A percentile compares a stretch with the other conserved stretches of the same genome.
Conservation (phyloP, 2,797 vertebrate genomes). For the Bufotes viridis region DNA sequence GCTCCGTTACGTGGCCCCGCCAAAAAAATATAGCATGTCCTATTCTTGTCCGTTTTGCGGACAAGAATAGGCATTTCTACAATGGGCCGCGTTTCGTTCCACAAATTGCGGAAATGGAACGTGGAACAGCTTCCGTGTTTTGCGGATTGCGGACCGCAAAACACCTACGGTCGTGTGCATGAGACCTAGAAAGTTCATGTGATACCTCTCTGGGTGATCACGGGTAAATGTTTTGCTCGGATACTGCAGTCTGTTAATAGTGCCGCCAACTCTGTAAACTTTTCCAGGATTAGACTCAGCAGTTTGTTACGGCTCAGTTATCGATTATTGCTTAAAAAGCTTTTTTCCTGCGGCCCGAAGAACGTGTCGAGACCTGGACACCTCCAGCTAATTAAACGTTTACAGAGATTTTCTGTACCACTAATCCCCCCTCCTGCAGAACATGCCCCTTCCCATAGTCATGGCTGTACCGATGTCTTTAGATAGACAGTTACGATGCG, state of each 20-base stretch:
- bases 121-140: too few relatives aligned
- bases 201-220: not conserved
- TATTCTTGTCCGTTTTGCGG: too few relatives aligned
- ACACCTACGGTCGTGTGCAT: too few relatives aligned
- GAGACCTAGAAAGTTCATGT: not conserved
- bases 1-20: too few relatives aligned
- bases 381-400: not conserved
- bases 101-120: too few relatives aligned
- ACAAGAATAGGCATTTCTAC: too few relatives aligned
- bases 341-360: not conserved
- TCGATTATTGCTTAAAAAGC: not conserved
- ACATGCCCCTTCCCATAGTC: not conserved
- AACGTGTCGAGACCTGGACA: not conserved
- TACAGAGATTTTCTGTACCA: not conserved
- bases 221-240: constrained; percentile 21
- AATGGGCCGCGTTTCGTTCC: too few relatives aligned
- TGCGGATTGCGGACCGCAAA: too few relatives aligned
- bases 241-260: constrained; percentile 24
- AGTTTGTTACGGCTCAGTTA: not conserved
- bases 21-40: too few relatives aligned
- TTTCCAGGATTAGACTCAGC: constrained; percentile 11
- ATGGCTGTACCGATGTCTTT: not conserved
- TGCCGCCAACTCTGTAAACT: not conserved
- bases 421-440: not conserved
- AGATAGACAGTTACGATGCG: not conserved